A percentile compares a stretch with the other conserved stretches of the same genome.
Evolutionary conservation across 2,888 invertebrate genomes (phyloP).

Genomic region (Zhengitettix transpicula): DNA sequence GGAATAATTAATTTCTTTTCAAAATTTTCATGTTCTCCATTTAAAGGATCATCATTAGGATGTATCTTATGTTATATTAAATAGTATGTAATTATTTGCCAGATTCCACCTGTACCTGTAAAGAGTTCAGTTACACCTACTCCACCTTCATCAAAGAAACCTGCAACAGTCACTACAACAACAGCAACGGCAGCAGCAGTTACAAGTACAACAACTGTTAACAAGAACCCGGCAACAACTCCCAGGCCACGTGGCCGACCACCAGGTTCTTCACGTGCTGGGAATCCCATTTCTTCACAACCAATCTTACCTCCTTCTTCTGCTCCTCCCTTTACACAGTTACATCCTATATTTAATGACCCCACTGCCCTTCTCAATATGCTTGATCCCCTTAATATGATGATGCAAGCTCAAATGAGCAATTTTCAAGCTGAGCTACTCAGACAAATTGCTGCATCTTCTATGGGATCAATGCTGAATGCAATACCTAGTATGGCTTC

Average conservation of each 20-base stretch:
- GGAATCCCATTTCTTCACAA: neutral
- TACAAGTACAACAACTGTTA: neutral
- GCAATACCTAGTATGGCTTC: too few species aligned
- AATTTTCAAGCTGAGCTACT: slow-evolving; percentile 10
- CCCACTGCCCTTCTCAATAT: too few species aligned
- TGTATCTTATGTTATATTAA: neutral
- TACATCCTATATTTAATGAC: too few species aligned
- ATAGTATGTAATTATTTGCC: neutral
- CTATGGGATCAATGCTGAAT: neutral
- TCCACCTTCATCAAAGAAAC: neutral
- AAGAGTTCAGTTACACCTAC: neutral
- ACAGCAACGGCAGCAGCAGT: neutral
- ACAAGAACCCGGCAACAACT: too few species aligned
- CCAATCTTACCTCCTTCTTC: neutral
- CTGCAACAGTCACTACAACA: neutral
- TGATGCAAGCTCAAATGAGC: slow-evolving; percentile 7
- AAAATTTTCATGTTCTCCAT: neutral
- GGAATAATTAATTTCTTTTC: neutral
- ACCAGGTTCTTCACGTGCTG: slow-evolving; percentile 5
- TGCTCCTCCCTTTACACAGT: neutral
- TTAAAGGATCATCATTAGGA: neutral
- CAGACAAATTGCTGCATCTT: slow-evolving; percentile 6
- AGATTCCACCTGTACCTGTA: neutral
- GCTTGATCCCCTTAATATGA: slow-evolving; percentile 6
- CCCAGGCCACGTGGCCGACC: neutral